phyloP scores from a whole-genome alignment of 2,113 vertebrate species.

The Tupaia tana region DNA sequence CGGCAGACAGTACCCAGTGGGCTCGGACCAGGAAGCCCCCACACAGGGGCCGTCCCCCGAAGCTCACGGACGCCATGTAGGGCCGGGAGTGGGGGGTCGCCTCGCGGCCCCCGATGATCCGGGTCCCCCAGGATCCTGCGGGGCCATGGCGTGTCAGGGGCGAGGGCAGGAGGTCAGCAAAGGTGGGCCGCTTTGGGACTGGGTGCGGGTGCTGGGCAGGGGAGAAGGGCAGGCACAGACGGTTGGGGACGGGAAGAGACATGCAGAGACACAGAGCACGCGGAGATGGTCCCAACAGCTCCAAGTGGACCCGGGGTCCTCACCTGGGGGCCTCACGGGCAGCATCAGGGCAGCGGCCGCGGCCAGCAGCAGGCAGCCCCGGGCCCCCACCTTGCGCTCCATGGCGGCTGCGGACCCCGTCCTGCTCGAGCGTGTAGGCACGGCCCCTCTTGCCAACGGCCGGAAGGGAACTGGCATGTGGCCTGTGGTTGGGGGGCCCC shows the following conservation, averaged over 20 bases:
- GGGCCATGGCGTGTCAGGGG: background rate
- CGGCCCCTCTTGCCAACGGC: background rate
- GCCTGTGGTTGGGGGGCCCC: background rate
- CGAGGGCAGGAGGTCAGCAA: fast-evolving
- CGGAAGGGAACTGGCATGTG: background rate
- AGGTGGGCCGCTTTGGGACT: background rate
- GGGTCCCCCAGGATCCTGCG: conserved; percentile 81
- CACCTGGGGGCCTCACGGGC: background rate
- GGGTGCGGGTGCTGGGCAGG: fast-evolving
- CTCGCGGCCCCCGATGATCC: conserved; percentile 87
- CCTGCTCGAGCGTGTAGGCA: background rate
- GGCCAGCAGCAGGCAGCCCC: background rate
- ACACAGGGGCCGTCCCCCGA: conserved; percentile 72
- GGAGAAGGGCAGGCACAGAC: background rate
- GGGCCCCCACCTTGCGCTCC: fast-evolving
- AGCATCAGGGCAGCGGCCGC: background rate
- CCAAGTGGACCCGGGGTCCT: background rate
- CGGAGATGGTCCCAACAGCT: too few relatives aligned
- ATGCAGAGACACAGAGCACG: background rate
- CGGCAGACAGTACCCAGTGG: conserved; percentile 86
- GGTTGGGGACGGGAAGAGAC: background rate
- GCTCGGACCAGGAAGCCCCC: conserved; percentile 84
- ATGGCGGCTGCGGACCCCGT: background rate
- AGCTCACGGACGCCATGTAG: conserved; percentile 89
- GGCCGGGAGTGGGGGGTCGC: conserved; percentile 88